Conservation (phyloP, 2,113 vertebrate genomes). For the Gopherus evgoodei region DNA sequence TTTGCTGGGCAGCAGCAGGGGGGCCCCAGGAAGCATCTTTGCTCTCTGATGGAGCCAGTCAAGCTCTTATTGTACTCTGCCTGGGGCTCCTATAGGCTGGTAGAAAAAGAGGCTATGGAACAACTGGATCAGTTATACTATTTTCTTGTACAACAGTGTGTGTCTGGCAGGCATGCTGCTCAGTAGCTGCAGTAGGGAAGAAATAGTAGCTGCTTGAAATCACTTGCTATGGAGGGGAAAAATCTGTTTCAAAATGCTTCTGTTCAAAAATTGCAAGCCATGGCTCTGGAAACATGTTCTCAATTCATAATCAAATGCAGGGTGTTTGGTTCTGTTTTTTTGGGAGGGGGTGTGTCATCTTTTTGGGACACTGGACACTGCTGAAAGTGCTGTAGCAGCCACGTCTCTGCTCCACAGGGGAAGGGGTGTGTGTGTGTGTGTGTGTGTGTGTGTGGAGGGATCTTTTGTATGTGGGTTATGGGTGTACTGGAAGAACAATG, state of each 20-base stretch:
- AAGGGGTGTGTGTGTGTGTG: too few species aligned
- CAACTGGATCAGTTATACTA: neutral
- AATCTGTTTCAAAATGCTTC: neutral
- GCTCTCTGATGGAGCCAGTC: neutral
- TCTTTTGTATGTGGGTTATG: neutral
- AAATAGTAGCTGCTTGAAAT: neutral
- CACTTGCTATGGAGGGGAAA: too few species aligned
- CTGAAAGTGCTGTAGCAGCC: neutral
- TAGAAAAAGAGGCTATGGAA: neutral
- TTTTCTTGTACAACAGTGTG: neutral
- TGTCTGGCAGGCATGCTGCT: neutral
- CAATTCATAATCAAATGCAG: neutral
- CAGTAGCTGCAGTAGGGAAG: neutral
- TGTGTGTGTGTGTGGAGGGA: too few species aligned
- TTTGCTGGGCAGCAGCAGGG: neutral
- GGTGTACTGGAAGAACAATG: neutral
- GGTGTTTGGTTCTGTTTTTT: too few species aligned
- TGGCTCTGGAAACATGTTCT: neutral
- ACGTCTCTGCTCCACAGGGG: neutral
- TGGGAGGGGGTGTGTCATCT: fast-evolving
- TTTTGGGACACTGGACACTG: neutral
- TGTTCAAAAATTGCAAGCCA: neutral
- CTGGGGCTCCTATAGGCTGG: neutral
- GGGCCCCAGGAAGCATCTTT: neutral
- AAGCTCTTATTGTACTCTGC: neutral